phyloP scores from a whole-genome alignment of 2,888 invertebrate species.

The Aspidiotus rigidus region DNA sequence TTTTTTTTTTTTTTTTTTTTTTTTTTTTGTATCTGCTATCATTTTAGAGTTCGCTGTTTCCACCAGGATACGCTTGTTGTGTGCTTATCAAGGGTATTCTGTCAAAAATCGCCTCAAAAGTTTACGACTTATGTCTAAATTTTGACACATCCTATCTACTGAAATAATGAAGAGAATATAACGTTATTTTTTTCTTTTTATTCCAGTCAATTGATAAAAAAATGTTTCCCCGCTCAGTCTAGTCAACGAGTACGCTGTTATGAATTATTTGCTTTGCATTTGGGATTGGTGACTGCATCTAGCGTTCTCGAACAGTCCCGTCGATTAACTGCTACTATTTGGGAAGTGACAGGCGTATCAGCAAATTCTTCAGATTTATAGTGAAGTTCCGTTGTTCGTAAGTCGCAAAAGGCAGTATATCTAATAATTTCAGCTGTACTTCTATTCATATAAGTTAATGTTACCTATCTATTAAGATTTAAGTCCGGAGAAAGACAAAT shows the following conservation, averaged over 20 bases:
- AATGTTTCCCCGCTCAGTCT: constrained; percentile 57
- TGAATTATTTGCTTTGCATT: constrained; percentile 73
- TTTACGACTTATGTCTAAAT: too few relatives aligned
- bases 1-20: too few relatives aligned
- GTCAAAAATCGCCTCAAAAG: background rate
- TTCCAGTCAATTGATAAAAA: constrained; percentile 53
- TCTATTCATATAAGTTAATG: too few relatives aligned
- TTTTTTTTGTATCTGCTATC: background rate
- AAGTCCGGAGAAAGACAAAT: too few relatives aligned
- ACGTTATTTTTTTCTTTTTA: constrained; percentile 35
- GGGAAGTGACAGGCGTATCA: constrained; percentile 59
- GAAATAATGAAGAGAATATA: too few relatives aligned
- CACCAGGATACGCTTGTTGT: too few relatives aligned
- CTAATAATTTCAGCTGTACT: too few relatives aligned
- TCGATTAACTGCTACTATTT: constrained; percentile 68
- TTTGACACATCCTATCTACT: too few relatives aligned
- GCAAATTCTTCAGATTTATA: constrained; percentile 54
- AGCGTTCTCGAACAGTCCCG: constrained; percentile 77
- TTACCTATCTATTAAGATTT: too few relatives aligned
- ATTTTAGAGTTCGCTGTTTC: too few relatives aligned
- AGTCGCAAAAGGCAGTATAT: too few relatives aligned
- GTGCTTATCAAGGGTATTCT: too few relatives aligned
- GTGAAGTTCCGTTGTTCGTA: constrained; percentile 41
- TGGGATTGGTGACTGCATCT: constrained; percentile 70
- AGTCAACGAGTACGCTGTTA: constrained; percentile 58